Evolutionary conservation across 1,140 invertebrate species (phyloP), one percentile per base, ranked within the genome.

Genomic region (Sinella curviseta): DNA sequence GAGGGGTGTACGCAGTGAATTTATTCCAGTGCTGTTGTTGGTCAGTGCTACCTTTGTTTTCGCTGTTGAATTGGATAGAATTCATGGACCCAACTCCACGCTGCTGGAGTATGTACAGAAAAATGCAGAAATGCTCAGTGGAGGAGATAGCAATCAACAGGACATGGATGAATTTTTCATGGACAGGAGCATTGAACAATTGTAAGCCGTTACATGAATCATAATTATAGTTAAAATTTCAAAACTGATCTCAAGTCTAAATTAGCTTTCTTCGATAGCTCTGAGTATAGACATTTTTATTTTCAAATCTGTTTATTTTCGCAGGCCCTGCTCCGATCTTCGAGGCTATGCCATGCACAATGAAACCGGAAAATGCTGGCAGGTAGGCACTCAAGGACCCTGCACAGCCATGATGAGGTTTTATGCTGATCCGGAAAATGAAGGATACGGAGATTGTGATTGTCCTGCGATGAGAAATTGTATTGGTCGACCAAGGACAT

Each of bases 321-420:
- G 14, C 26, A 80, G 79, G 31, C 79, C 79, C 12, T 80, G 79
- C 77, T 54, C 74, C 24, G 60, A 80, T 35, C 26, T 73, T 14
- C 36, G 74, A 24, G 79, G 79, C 12, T 80, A 80, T 35, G 79
- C 79, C 14, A 82, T 78, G 55, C 65, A 83, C 73, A 80, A 80
- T 16, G 79, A 70, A 60, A 14, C 26, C 3, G 24, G 20, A 28
- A 77, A 77, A 30, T 77, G 75, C 24, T 77, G 24, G 20, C 54
- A 33, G 28, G 39, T 77, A 16, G 36, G 48, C 1, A 33, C 28
- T 14, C 39, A 60, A 60, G 36, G 39, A 3, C 75, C 36, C 1
- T 77, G 48, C 30, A 70, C 76, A n/a, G 79, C 80, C 33, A 31
- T 82, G 26, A 83, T 83, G 82, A 76, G 77, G 76, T 83, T 83